These are phyloP conservation scores for Schlechtendalia chinensis DNA, from an alignment of 1,140 invertebrate species.

Conservation along the genomic window DNA sequence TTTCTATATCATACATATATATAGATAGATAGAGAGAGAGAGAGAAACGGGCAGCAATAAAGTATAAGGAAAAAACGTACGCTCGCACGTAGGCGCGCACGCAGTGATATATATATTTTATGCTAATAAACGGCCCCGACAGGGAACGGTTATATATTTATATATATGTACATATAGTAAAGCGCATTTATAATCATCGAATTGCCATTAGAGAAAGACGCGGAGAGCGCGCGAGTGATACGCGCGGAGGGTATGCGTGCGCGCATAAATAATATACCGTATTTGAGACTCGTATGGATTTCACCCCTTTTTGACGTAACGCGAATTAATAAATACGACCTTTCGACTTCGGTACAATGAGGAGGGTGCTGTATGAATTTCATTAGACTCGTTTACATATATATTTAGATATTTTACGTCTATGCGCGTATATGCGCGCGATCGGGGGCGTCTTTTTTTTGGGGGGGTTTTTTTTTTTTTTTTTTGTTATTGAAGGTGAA, in stretches of 20 bases:
- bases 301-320: conserved; percentile 48
- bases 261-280: conserved; percentile 44
- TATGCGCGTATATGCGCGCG: too few relatives aligned
- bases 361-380: conserved; percentile 30
- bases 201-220: conserved; percentile 48
- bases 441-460: too few relatives aligned
- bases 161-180: too few relatives aligned
- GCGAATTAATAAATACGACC: conserved; percentile 48
- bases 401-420: too few relatives aligned
- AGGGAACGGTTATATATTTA: conserved; percentile 12
- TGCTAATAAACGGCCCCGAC: conserved; percentile 45
- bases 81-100: too few relatives aligned
- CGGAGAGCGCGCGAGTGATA: background rate
- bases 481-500: too few relatives aligned
- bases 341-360: conserved; percentile 13
- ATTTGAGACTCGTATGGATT: conserved; percentile 42
- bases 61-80: conserved; percentile 28
- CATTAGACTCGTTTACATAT: conserved; percentile 25
- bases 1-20: background rate
- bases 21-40: too few relatives aligned
- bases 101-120: conserved; percentile 47
- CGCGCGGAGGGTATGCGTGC: background rate
- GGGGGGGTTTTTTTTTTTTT: too few relatives aligned
- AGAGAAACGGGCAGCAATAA: conserved; percentile 7
- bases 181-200: conserved; percentile 46